Evolutionary conservation across 1,140 invertebrate genomes (phyloP), one percentile per base, ranked within the genome.

Genomic region (Heliconius nattereri): DNA sequence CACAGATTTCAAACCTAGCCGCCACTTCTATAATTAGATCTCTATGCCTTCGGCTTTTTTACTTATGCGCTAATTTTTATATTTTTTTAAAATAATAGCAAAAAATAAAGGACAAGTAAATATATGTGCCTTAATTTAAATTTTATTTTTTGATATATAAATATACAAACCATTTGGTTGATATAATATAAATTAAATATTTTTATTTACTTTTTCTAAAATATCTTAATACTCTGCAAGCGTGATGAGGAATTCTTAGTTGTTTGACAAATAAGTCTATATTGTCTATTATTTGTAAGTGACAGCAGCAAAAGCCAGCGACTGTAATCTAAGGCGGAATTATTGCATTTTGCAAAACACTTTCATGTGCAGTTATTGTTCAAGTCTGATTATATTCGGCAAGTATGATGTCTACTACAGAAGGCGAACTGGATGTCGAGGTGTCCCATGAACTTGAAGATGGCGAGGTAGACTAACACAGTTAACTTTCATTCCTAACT

Each of bases 361-460:
- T 91, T 92, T 90, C 81, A 92, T 91, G 90, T 88, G 85, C 82
- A 84, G 86, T 86, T 85, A 86, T 82, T 88, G 86, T 85, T 82
- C 75, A 78, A 60, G 72, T 73, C 78, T 78, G 75, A 86, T 76
- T 81, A 83, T 57, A 83, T 81, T 85, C 79, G 37, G 73, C 76
- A 75, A 91, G 76, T 71, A 93, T 92, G 91, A 94, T 94, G 92
- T 93, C 92, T 73, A 92, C 92, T 32, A 94, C 92, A 88, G 92
- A 94, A 89, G 92, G 90, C 82, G 92, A 92, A 81, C 81, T 94
- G 83, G 92, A 93, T 83, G 82, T 94, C 71, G 92, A 92, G 74
- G 88, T 91, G 76, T 84, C 87, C 79, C 85, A 87, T 86, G 92
- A 94, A 86, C 84, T 85, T 73, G 92, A 94, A 85, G 92, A 94